phyloP scores from a whole-genome alignment of 2,888 invertebrate genomes.

The Nephrocerus scutellatus region DNA sequence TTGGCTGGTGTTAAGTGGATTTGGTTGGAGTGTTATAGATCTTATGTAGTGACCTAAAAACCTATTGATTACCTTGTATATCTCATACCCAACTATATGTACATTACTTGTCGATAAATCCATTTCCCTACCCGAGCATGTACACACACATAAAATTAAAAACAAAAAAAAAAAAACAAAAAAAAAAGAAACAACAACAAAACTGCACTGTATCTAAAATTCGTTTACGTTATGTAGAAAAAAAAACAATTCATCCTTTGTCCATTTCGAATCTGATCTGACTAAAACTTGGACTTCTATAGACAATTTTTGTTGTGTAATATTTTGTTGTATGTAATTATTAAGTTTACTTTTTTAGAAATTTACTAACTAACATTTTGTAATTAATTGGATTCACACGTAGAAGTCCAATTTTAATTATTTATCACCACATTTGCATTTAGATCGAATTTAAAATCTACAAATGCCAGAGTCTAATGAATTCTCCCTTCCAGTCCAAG shows the following conservation, averaged over 20 bases:
- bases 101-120: too few relatives aligned
- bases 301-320: background rate
- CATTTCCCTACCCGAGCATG: too few relatives aligned
- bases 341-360: background rate
- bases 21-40: too few relatives aligned
- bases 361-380: background rate
- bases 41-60: too few relatives aligned
- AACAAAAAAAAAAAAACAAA: slow-evolving; percentile 10
- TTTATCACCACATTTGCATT: slow-evolving; percentile 1
- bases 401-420: slow-evolving; percentile 20
- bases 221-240: slow-evolving; percentile 37
- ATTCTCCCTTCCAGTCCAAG: slow-evolving; percentile 57
- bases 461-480: too few relatives aligned
- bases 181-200: slow-evolving; percentile 5
- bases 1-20: slow-evolving; percentile 7
- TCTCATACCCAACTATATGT: too few relatives aligned
- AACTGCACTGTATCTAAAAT: slow-evolving; percentile 38
- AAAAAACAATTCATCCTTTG: slow-evolving; percentile 2
- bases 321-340: background rate
- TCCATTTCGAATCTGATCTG: slow-evolving; percentile 2
- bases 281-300: background rate
- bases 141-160: too few relatives aligned
- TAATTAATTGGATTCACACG: slow-evolving; percentile 4
- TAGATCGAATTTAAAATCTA: background rate
- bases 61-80: too few relatives aligned